A percentile compares a stretch with the other conserved stretches of the same genome.
phyloP scores from a whole-genome alignment of 2,797 vertebrate species.

The Arnoldichthys spilopterus region DNA sequence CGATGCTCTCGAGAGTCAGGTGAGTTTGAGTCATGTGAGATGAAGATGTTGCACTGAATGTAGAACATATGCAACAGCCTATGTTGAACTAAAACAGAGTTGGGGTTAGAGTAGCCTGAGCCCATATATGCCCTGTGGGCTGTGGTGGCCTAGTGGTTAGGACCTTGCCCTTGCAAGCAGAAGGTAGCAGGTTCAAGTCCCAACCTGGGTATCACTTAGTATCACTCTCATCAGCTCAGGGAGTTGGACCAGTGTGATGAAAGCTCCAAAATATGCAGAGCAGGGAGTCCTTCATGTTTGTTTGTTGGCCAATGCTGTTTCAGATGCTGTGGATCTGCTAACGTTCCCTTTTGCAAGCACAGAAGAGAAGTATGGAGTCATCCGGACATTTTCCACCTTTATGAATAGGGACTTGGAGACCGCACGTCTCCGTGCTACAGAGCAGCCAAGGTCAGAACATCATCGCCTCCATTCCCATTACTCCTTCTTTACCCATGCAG shows the following conservation, averaged over 20 bases:
- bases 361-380: conserved; percentile 84
- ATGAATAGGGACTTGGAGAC: conserved; percentile 82
- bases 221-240: no score
- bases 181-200: no score
- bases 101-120: no score
- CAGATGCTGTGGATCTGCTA: conserved; percentile 82
- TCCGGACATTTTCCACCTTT: conserved; percentile 84
- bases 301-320: background rate
- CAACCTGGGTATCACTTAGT: no score
- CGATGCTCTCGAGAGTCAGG: conserved; percentile 86
- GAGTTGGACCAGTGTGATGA: no score
- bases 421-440: conserved; percentile 74
- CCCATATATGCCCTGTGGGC: no score
- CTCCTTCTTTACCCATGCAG: no score
- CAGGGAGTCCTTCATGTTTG: background rate
- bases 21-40: conserved; percentile 71
- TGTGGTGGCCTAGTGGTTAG: conserved; percentile 1
- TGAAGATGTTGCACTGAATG: background rate
- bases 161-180: no score
- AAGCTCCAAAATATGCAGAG: no score
- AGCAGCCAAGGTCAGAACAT: conserved; percentile 83
- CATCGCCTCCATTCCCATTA: no score
- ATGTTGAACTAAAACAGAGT: no score
- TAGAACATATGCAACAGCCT: background rate
- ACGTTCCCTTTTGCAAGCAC: conserved; percentile 86